Evolutionary conservation across 2,888 invertebrate genomes (phyloP).

Genomic region (Lasioglossum marginatum): DNA sequence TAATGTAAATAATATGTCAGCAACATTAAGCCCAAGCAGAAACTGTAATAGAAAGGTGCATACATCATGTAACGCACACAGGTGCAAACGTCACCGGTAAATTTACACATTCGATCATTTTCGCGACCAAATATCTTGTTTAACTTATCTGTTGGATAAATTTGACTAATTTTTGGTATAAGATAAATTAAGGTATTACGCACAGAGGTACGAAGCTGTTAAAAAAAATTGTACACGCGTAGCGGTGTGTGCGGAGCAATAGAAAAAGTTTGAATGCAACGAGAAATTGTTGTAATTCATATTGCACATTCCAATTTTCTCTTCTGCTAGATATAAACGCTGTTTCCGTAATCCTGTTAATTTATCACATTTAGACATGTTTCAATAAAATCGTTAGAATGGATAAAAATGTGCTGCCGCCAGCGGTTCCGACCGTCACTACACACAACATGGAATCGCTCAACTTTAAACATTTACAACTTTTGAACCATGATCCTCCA

Average conservation of each 20-base stretch:
- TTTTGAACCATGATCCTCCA: too few relatives aligned
- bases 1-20: background rate
- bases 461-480: too few relatives aligned
- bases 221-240: too few relatives aligned
- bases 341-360: background rate
- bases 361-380: background rate
- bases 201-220: background rate
- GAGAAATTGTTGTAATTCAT: background rate
- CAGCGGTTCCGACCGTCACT: too few relatives aligned
- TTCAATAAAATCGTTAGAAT: too few relatives aligned
- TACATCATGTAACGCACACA: background rate
- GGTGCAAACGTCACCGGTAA: background rate
- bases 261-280: background rate
- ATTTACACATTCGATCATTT: background rate
- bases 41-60: background rate
- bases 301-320: background rate
- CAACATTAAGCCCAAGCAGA: background rate
- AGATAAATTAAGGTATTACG: background rate
- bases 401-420: too few relatives aligned
- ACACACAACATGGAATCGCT: too few relatives aligned
- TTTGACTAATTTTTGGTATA: background rate
- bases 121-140: too few relatives aligned
- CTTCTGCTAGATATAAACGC: background rate
- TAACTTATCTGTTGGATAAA: background rate
- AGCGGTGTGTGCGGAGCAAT: background rate